These are phyloP conservation scores for Quadriops clusia DNA, from an alignment of 2,888 invertebrate species.

Conservation along the genomic window DNA sequence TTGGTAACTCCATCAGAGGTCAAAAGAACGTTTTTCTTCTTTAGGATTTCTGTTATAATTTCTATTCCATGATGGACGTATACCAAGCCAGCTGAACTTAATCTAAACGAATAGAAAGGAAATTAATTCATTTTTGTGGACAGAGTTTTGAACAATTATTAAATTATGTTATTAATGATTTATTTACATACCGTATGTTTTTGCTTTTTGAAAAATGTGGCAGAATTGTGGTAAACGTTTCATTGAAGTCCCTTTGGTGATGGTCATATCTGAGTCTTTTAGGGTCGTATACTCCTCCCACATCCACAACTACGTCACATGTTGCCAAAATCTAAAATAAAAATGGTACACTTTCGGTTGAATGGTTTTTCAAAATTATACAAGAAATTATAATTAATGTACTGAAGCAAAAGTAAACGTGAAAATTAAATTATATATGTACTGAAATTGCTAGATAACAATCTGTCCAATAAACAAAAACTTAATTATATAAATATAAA, in stretches of 20 bases:
- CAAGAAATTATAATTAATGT: no score
- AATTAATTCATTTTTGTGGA: neutral
- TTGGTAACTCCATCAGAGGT: slow-evolving; percentile 41
- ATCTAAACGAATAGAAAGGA: slow-evolving; percentile 36
- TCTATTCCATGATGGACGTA: slow-evolving; percentile 82
- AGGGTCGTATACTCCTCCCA: slow-evolving; percentile 78
- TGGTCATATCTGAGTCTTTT: slow-evolving; percentile 76
- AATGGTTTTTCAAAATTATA: no score
- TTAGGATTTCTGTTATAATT: slow-evolving; percentile 52
- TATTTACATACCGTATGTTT: slow-evolving; percentile 41
- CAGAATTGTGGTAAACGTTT: slow-evolving; percentile 51
- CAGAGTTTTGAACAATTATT: neutral
- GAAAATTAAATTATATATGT: no score
- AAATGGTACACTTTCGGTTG: neutral
- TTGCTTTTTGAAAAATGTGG: slow-evolving; percentile 49
- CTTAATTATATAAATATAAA: no score
- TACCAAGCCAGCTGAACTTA: slow-evolving; percentile 91
- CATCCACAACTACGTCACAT: slow-evolving; percentile 93
- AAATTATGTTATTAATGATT: slow-evolving; percentile 1
- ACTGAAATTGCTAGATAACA: no score
- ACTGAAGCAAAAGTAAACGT: no score
- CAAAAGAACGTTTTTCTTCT: slow-evolving; percentile 35
- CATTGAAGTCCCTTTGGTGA: slow-evolving; percentile 72
- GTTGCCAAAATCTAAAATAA: slow-evolving; percentile 45
- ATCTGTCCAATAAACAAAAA: no score